Percentiles rank a stretch among this genome's conserved stretches.
These are phyloP conservation scores for Acanthis flammea DNA, from an alignment of 2,797 vertebrate genomes.

Conservation along the genomic window DNA sequence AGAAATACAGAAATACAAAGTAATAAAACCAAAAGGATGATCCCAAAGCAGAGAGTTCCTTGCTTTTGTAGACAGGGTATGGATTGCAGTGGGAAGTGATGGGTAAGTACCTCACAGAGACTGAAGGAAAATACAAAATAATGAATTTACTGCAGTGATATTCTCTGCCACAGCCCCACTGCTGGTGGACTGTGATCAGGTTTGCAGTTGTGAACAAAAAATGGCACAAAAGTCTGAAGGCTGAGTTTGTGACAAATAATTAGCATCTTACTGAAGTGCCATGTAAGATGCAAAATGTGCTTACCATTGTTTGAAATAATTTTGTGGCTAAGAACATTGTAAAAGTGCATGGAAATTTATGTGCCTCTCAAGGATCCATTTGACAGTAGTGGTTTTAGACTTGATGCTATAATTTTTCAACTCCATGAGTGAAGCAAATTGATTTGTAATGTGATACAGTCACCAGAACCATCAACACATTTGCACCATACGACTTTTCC, in stretches of 20 bases:
- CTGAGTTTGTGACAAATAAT: background rate
- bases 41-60: background rate
- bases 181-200: background rate
- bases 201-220: background rate
- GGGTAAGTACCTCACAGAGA: background rate
- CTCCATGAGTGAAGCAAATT: background rate
- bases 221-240: background rate
- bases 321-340: background rate
- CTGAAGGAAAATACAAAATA: background rate
- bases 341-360: background rate
- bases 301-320: background rate
- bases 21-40: background rate
- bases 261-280: background rate
- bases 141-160: background rate
- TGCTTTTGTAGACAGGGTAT: background rate
- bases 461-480: background rate
- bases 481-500: background rate
- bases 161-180: background rate
- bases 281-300: background rate
- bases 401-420: background rate
- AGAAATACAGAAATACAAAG: background rate
- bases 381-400: background rate
- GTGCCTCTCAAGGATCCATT: background rate
- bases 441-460: slow-evolving; percentile 17
- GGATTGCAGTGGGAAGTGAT: background rate